phyloP scores from a whole-genome alignment of 2,888 invertebrate genomes.

The Macrosiphum euphorbiae region DNA sequence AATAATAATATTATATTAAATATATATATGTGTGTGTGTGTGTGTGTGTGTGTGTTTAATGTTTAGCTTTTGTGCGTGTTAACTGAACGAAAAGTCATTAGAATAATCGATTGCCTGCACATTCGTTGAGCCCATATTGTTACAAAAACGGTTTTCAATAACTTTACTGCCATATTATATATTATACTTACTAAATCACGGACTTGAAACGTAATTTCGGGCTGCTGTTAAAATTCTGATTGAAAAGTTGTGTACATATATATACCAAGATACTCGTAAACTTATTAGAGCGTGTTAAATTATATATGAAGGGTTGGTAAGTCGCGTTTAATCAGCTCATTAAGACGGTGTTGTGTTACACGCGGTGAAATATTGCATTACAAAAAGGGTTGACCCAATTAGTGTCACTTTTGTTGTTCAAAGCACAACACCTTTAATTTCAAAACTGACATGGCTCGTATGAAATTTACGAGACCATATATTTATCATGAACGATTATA shows the following conservation, averaged over 20 bases:
- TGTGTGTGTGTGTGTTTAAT: background rate
- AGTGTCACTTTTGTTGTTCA: slow-evolving; percentile 50
- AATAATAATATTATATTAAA: slow-evolving; percentile 51
- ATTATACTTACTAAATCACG: background rate
- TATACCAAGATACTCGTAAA: slow-evolving; percentile 12
- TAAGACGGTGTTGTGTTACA: slow-evolving; percentile 63
- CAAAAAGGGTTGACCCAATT: slow-evolving; percentile 63
- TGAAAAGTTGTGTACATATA: background rate
- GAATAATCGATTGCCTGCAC: slow-evolving; percentile 59
- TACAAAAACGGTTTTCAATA: slow-evolving; percentile 25
- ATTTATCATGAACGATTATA: background rate
- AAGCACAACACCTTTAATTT: slow-evolving; percentile 27
- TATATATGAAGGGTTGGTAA: slow-evolving; percentile 6
- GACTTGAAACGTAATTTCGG: slow-evolving; percentile 23
- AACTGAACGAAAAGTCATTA: slow-evolving; percentile 65
- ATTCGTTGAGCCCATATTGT: slow-evolving; percentile 25
- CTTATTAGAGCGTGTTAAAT: slow-evolving; percentile 40
- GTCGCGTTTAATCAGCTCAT: slow-evolving; percentile 60
- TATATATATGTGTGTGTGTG: background rate
- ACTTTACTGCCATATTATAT: too few species aligned
- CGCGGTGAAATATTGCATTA: slow-evolving; percentile 55
- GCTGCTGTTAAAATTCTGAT: slow-evolving; percentile 2
- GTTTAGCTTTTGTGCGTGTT: slow-evolving; percentile 54
- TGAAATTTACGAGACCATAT: background rate
- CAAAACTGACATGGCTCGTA: background rate